Evolutionary conservation across 2,797 vertebrate genomes (phyloP).

Genomic region (Ambastaia sidthimunki): DNA sequence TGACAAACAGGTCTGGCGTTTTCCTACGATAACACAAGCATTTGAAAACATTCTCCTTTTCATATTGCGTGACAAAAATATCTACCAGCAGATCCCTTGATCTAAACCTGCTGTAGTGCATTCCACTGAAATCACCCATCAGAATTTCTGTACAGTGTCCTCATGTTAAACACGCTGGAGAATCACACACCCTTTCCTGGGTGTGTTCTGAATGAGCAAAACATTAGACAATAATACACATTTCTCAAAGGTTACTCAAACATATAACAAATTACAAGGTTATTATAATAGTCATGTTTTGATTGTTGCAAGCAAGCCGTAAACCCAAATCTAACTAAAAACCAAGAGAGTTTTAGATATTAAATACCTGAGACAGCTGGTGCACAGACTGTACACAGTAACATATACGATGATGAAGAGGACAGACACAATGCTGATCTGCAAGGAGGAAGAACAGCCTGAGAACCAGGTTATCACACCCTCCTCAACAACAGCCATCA

Average conservation of each 20-base stretch:
- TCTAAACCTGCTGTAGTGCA: constrained; percentile 30
- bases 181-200: constrained; percentile 35
- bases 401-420: constrained; percentile 69
- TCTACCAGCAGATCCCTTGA: neutral
- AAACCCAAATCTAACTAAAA: neutral
- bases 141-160: constrained; percentile 4
- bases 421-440: constrained; percentile 66
- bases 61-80: neutral
- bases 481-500: constrained; percentile 70
- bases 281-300: neutral
- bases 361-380: constrained; percentile 67
- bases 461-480: constrained; percentile 35
- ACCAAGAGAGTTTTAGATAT: neutral
- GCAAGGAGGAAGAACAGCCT: constrained; percentile 61
- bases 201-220: constrained; percentile 29
- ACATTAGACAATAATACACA: neutral
- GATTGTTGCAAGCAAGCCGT: neutral
- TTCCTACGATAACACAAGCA: constrained; percentile 20
- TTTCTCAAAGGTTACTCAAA: neutral
- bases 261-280: neutral
- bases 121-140: constrained; percentile 9
- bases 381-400: constrained; percentile 68
- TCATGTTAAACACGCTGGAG: neutral
- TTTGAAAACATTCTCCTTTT: neutral
- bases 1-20: constrained; percentile 11